Percentiles rank a stretch among this genome's conserved stretches.
These are phyloP conservation scores for Nudaria mundana DNA, from an alignment of 2,888 invertebrate species.

Conservation along the genomic window DNA sequence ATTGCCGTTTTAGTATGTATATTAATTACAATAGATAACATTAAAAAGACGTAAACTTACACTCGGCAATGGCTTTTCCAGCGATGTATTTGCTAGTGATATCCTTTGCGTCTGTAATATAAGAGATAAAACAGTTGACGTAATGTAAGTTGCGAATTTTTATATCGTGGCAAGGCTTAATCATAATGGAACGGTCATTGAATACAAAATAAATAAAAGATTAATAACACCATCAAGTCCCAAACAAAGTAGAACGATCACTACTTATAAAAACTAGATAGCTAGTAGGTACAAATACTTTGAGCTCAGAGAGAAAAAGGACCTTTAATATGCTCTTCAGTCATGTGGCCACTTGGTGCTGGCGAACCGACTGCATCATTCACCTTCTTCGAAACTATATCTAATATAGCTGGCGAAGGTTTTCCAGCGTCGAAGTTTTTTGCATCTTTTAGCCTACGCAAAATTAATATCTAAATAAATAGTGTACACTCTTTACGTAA, in stretches of 20 bases:
- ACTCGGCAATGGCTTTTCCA: conserved; percentile 46
- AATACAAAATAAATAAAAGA: too few relatives aligned
- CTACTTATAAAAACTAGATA: too few relatives aligned
- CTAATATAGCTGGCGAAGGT: conserved; percentile 38
- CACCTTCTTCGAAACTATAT: conserved; percentile 39
- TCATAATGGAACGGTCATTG: too few relatives aligned
- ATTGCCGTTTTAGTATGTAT: too few relatives aligned
- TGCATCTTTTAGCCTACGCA: conserved; percentile 42
- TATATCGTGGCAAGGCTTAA: too few relatives aligned
- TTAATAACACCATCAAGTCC: too few relatives aligned
- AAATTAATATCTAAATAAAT: too few relatives aligned
- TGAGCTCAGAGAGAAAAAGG: too few relatives aligned
- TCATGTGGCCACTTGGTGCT: conserved; percentile 21
- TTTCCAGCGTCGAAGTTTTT: conserved; percentile 38
- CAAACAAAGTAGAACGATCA: too few relatives aligned
- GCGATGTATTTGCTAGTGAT: conserved; percentile 47
- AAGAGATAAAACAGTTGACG: not conserved
- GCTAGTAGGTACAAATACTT: too few relatives aligned
- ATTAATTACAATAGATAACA: too few relatives aligned
- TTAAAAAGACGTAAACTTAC: conserved; percentile 32
- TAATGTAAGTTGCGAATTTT: not conserved
- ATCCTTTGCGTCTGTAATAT: conserved; percentile 41
- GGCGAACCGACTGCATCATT: not conserved
- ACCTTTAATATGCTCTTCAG: conserved; percentile 40
- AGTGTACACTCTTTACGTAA: too few relatives aligned